Evolutionary conservation across 2,113 vertebrate genomes (phyloP), one percentile per base, ranked within the genome.

Genomic region (Nyctibius bracteatus): DNA sequence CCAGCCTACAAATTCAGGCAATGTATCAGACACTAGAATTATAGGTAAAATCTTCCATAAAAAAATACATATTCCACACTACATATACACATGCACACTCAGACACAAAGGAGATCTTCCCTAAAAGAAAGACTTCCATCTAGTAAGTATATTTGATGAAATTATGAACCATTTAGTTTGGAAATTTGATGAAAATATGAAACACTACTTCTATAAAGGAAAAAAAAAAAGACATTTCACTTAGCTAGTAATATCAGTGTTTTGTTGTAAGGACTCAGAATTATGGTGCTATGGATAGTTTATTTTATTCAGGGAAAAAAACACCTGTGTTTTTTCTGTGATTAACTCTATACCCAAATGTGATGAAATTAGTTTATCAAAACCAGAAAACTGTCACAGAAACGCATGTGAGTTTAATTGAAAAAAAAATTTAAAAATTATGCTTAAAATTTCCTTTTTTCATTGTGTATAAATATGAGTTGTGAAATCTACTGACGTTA

Each of bases 1-100:
- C 33, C 90, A 87, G 91, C 24, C 90, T 94, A 46, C 16, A 88
- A 84, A 94, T 96, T 85, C 87, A 95, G 51, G 37, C 41, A 90
- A 90, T 91, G 31, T 52, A 92, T 57, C 80, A 92, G 22, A 68
- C 65, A 88, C 37, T 65, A 58, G 19, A 91, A 81, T 39, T 39
- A 27, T 44, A 79, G 19, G 33, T 68, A 81, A 35, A 44, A 51
- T 3, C 24, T 72, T 79, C 30, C 54, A 5, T 21, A 35, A 83
- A 93, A 21, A 71, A 14, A 51, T 4, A 47, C 9, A 44, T 55
- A 71, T 66, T 51, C 12, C 16, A 87, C 51, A 51, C 1, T 49
- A 20, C 5, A 58, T 28, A 33, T 58, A 18, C 12, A 19, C 3
- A 21, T 19, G 5, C 5, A 37, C 16, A 44, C 7, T 49, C 23